Conservation (phyloP, 2,113 vertebrate species). For the Balaenoptera acutorostrata region DNA sequence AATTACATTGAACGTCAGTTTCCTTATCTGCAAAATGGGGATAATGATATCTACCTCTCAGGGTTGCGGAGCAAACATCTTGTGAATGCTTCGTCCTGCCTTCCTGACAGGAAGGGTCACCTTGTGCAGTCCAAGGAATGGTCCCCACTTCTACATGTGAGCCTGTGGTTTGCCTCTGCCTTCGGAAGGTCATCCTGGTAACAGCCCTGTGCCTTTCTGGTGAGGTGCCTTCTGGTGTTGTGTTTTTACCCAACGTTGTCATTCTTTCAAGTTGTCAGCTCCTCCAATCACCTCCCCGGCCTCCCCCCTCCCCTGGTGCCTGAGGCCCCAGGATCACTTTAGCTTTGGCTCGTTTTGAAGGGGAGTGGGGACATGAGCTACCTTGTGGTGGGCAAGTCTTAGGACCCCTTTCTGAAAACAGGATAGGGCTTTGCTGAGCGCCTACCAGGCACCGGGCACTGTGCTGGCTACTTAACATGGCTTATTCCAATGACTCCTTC, state of each 20-base stretch:
- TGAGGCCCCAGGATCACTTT: neutral
- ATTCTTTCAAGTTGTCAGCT: neutral
- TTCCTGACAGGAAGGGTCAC: neutral
- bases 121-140: neutral
- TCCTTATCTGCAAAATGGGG: neutral
- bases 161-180: neutral
- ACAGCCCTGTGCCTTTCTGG: neutral
- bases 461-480: neutral
- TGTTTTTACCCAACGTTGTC: neutral
- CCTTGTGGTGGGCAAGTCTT: neutral
- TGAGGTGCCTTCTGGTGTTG: neutral
- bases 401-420: neutral
- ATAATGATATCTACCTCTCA: neutral
- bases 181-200: neutral
- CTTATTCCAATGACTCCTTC: neutral
- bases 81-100: neutral
- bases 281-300: neutral
- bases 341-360: neutral
- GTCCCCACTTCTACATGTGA: accelerated
- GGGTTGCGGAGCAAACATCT: neutral
- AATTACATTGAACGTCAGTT: neutral
- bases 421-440: neutral
- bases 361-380: neutral
- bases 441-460: accelerated
- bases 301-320: neutral